phyloP scores from a whole-genome alignment of 2,113 vertebrate species.

The Mesembrinibis cayennensis region DNA sequence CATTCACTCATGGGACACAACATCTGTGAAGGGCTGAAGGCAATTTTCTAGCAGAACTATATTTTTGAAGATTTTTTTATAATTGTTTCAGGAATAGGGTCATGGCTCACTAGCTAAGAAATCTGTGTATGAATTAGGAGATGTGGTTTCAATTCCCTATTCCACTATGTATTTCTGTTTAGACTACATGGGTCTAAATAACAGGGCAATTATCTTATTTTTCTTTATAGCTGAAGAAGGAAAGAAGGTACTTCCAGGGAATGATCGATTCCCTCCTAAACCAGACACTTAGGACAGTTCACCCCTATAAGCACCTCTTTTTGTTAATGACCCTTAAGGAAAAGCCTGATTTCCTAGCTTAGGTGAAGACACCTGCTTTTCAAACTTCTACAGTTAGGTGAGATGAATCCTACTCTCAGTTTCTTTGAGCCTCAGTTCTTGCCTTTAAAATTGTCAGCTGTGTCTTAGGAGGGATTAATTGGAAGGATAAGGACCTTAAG shows the following conservation, averaged over 20 bases:
- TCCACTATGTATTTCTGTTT: background rate
- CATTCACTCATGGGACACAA: background rate
- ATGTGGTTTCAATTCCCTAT: background rate
- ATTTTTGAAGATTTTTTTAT: background rate
- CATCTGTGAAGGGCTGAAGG: background rate
- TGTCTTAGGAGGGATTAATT: background rate
- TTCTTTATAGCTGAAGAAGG: background rate
- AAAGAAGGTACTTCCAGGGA: background rate
- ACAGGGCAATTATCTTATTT: background rate
- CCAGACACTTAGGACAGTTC: background rate
- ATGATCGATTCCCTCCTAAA: background rate
- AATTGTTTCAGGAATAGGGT: background rate
- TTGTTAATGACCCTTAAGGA: background rate
- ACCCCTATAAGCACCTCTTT: background rate
- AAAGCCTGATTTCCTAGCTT: background rate
- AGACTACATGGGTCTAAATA: background rate
- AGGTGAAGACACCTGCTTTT: background rate
- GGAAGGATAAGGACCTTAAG: background rate
- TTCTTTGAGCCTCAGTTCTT: background rate
- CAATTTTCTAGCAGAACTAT: background rate
- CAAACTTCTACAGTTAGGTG: background rate
- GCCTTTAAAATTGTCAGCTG: background rate
- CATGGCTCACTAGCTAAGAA: background rate
- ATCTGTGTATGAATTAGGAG: background rate
- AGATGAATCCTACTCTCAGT: background rate